A percentile compares a stretch with the other conserved stretches of the same genome.
Conservation (phyloP, 2,113 vertebrate species). For the Onychostoma macrolepis region DNA sequence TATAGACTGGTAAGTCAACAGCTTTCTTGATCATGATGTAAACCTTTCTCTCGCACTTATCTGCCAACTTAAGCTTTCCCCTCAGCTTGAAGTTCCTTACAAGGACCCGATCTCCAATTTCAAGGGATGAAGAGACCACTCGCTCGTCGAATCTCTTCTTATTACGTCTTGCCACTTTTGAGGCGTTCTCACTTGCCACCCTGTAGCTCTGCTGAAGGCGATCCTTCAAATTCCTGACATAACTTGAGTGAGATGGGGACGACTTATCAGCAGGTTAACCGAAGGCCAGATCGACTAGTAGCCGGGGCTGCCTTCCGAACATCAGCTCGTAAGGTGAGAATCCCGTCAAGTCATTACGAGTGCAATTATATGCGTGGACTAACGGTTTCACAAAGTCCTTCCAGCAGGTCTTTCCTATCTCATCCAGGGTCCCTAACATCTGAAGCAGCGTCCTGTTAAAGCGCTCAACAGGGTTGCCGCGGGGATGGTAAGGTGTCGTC, state of each 20-base stretch:
- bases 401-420: too few species aligned
- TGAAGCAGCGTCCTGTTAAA: too few species aligned
- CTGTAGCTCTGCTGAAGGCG: not conserved
- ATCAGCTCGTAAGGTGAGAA: not conserved
- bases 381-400: too few species aligned
- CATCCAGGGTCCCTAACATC: too few species aligned
- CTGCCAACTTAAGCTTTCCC: not conserved
- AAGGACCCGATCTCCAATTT: not conserved
- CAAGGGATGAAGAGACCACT: not conserved
- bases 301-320: not conserved
- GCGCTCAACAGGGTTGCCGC: too few species aligned
- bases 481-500: too few species aligned
- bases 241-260: not conserved
- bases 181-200: not conserved
- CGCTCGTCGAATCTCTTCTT: not conserved
- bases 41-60: not conserved
- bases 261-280: not conserved
- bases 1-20: not conserved
- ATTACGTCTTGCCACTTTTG: not conserved
- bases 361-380: too few species aligned
- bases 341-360: not conserved
- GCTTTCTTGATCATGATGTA: not conserved
- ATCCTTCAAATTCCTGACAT: not conserved
- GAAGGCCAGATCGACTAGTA: not conserved
- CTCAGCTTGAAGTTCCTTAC: not conserved